These are phyloP conservation scores for Thecophora atra DNA, from an alignment of 2,888 invertebrate genomes.

Conservation along the genomic window DNA sequence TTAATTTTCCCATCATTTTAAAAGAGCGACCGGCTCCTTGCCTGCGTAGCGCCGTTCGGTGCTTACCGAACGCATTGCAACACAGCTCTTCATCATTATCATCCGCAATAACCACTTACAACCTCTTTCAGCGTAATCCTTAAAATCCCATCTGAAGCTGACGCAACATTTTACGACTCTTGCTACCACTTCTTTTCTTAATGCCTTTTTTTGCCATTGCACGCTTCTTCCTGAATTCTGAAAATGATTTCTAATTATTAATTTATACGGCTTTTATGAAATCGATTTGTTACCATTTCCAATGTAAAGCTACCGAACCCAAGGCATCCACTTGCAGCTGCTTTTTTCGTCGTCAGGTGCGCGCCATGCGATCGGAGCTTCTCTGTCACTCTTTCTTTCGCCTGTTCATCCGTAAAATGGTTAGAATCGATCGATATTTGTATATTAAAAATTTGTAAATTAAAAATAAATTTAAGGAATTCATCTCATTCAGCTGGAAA, in stretches of 20 bases:
- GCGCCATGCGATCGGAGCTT: not conserved
- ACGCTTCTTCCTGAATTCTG: constrained; percentile 35
- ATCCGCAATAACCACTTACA: constrained; percentile 2
- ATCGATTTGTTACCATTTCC: constrained; percentile 50
- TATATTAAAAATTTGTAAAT: too few species aligned
- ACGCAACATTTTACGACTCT: constrained; percentile 7
- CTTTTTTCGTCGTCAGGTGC: too few species aligned
- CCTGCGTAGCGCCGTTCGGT: not conserved
- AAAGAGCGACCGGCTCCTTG: not conserved
- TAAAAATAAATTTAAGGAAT: too few species aligned
- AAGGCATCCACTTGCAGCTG: not conserved
- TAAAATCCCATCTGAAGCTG: not conserved
- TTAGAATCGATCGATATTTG: too few species aligned
- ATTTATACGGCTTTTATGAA: constrained; percentile 51
- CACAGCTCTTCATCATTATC: constrained; percentile 4
- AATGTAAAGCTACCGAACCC: constrained; percentile 39
- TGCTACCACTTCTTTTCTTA: not conserved
- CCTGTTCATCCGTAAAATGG: too few species aligned
- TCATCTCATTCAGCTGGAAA: too few species aligned
- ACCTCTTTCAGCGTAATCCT: constrained; percentile 4
- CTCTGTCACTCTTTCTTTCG: not conserved
- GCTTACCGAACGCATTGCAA: not conserved
- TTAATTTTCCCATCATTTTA: constrained; percentile 22
- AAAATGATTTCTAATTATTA: constrained; percentile 52
- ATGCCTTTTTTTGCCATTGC: not conserved